These are phyloP conservation scores for Drosophila putrida DNA, from an alignment of 2,888 invertebrate genomes.

Conservation along the genomic window DNA sequence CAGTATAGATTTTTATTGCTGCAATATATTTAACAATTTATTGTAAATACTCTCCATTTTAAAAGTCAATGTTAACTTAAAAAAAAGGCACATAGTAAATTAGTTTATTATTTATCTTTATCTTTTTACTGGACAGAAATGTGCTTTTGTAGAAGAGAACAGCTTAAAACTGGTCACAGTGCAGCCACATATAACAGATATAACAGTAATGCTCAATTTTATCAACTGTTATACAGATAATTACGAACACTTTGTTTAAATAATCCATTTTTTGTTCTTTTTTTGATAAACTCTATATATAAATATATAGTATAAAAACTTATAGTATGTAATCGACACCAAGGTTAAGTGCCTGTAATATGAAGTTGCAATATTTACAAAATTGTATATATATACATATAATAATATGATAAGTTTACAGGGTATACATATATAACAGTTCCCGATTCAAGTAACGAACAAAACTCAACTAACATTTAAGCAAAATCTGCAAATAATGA, in stretches of 20 bases:
- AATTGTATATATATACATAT: conserved; percentile 41
- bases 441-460: conserved; percentile 10
- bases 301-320: conserved; percentile 14
- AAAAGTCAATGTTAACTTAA: too few relatives aligned
- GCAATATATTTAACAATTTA: too few relatives aligned
- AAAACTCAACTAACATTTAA: conserved; percentile 27
- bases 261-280: conserved; percentile 30
- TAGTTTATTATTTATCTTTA: too few relatives aligned
- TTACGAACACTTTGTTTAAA: conserved; percentile 15
- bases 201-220: conserved; percentile 62
- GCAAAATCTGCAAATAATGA: neutral
- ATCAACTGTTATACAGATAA: conserved; percentile 54
- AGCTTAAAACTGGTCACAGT: conserved; percentile 20
- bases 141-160: neutral
- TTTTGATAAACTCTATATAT: conserved; percentile 5
- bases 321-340: conserved; percentile 23
- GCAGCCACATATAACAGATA: conserved; percentile 3
- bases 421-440: conserved; percentile 47
- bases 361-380: conserved; percentile 76
- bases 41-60: too few relatives aligned
- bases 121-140: too few relatives aligned
- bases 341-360: conserved; percentile 74
- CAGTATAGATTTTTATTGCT: too few relatives aligned
- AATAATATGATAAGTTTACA: conserved; percentile 44
- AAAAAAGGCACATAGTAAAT: too few relatives aligned